These are phyloP conservation scores for Silurus lanzhouensis DNA, from an alignment of 2,797 vertebrate genomes.

Conservation along the genomic window DNA sequence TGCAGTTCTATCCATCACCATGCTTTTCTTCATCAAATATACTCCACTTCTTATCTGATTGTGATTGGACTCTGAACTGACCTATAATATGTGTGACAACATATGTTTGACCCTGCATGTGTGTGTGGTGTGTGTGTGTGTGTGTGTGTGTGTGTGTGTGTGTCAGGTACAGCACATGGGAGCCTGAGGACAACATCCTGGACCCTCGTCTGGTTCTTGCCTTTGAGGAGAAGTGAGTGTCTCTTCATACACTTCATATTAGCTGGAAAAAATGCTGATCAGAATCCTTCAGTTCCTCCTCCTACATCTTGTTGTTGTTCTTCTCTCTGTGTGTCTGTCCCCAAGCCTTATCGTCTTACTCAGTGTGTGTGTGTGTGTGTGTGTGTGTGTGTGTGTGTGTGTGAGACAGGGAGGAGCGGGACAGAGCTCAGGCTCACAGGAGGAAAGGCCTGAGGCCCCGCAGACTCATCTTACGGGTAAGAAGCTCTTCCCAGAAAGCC, in stretches of 20 bases:
- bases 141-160: slow-evolving; percentile 55
- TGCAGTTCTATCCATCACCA: not conserved
- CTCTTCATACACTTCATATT: not conserved
- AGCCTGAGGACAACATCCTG: slow-evolving; percentile 97
- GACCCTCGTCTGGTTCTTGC: slow-evolving; percentile 95
- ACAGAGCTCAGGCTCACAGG: slow-evolving; percentile 89
- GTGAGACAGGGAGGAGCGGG: slow-evolving; percentile 86
- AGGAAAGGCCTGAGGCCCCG: slow-evolving; percentile 94
- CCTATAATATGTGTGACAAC: not conserved
- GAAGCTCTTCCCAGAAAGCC: not conserved
- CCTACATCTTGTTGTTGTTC: slow-evolving; percentile 11
- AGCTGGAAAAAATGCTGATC: not conserved
- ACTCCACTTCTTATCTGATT: no score
- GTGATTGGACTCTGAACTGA: no score
- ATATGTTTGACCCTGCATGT: not conserved
- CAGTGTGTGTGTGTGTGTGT: slow-evolving; percentile 49
- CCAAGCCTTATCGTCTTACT: not conserved
- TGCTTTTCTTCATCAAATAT: not conserved
- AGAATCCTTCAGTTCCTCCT: slow-evolving; percentile 14
- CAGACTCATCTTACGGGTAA: slow-evolving; percentile 91
- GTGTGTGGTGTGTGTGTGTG: slow-evolving; percentile 41
- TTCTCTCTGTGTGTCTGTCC: not conserved
- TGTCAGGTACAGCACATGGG: slow-evolving; percentile 97
- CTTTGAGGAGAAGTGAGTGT: slow-evolving; percentile 94
- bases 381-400: slow-evolving; percentile 47